Evolutionary conservation across 2,113 vertebrate species (phyloP), one percentile per base, ranked within the genome.

Genomic region (Capra hircus): DNA sequence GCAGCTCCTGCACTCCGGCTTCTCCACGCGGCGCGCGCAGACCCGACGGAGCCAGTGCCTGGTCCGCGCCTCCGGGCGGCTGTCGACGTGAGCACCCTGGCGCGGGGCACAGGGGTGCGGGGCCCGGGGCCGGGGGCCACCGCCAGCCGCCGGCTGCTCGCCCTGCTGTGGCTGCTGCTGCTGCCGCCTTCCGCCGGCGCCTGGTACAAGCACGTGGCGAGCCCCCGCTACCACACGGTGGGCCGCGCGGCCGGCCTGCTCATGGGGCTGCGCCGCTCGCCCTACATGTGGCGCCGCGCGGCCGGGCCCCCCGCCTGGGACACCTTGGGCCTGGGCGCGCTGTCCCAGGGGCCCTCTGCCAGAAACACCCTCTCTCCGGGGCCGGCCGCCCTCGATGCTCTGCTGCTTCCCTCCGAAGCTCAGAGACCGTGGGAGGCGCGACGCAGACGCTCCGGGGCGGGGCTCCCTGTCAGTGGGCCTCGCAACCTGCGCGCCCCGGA

Each of bases 181-280:
- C 60, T 96, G 57, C 94, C 96, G 45, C 84, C 90, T 88, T 91
- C 97, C 91, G 8, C 96, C 3, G 9, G 89, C 1, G 97, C 98
- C 83, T 99, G 99, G 98, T 99, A 98, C 96, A 99, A 99, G 90
- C 99, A 99, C 85, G 96, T 98, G 95, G 98, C 98, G 88, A 98
- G 98, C 83, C 98, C 98, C 27, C 97, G 97, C 57, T 98, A 98
- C 96, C 98, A 98, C 96, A 98, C 98, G 1, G 98, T 99, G 97
- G 99, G 99, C 3, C 98, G 98, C 17, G 98, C 99, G 28, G 98
- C 99, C 1, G 98, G 98, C 60, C 97, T 99, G 77, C 98, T 99
- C 36, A 85, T 98, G 97, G 98, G 98, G 3, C 93, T 98, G 87
- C 97, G 98, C 33, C 98, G 98, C 57, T 98, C 98, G 3, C 98